A percentile compares a stretch with the other conserved stretches of the same genome.
These are phyloP conservation scores for Reticulitermes speratus DNA, from an alignment of 1,140 invertebrate genomes.

Conservation along the genomic window DNA sequence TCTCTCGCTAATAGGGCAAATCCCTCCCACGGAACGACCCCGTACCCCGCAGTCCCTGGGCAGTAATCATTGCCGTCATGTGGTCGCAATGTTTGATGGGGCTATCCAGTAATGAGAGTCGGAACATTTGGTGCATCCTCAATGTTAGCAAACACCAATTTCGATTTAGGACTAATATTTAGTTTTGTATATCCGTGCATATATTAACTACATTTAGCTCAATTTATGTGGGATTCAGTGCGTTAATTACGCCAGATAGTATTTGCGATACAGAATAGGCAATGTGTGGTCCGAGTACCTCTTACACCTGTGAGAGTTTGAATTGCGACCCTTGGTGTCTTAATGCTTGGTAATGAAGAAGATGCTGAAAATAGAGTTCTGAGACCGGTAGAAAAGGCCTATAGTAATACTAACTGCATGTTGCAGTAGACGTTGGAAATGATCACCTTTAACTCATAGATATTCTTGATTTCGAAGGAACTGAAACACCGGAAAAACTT, in stretches of 20 bases:
- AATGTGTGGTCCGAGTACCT: too few relatives aligned
- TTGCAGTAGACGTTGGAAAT: too few relatives aligned
- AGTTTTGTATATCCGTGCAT: neutral
- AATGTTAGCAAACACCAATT: neutral
- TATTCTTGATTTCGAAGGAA: too few relatives aligned
- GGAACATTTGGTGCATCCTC: neutral
- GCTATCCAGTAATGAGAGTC: neutral
- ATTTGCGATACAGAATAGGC: neutral
- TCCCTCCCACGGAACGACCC: neutral
- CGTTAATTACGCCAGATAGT: neutral
- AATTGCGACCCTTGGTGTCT: too few relatives aligned
- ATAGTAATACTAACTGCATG: too few relatives aligned
- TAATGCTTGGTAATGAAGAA: too few relatives aligned
- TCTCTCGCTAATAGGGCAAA: neutral
- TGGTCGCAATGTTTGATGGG: constrained; percentile 2
- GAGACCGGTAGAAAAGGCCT: too few relatives aligned
- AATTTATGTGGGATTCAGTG: neutral
- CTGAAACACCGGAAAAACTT: too few relatives aligned
- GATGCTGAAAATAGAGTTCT: too few relatives aligned
- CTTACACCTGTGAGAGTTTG: too few relatives aligned
- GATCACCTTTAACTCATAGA: too few relatives aligned
- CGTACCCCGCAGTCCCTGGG: neutral
- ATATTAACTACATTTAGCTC: neutral
- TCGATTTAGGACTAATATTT: neutral
- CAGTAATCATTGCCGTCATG: constrained; percentile 1